These are phyloP conservation scores for Calliphora vomitoria DNA, from an alignment of 2,888 invertebrate genomes.

Conservation along the genomic window DNA sequence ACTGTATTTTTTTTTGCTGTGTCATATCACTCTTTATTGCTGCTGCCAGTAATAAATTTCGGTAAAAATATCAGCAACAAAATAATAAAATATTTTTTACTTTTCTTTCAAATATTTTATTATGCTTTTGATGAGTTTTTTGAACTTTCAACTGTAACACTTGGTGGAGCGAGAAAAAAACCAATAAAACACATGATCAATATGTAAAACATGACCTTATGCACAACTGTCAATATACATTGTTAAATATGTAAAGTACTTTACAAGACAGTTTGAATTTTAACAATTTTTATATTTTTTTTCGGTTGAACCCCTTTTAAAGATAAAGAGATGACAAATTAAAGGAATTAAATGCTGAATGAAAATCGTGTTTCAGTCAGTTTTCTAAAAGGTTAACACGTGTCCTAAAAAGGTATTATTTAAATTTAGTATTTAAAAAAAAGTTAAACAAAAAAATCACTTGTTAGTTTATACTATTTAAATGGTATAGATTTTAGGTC, in stretches of 20 bases:
- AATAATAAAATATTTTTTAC: background rate
- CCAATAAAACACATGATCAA: constrained; percentile 44
- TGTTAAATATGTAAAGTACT: background rate
- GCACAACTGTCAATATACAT: constrained; percentile 38
- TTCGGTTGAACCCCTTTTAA: constrained; percentile 26
- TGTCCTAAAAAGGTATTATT: constrained; percentile 62
- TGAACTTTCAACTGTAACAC: constrained; percentile 61
- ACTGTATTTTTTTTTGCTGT: constrained; percentile 6
- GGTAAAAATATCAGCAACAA: constrained; percentile 6
- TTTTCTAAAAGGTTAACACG: constrained; percentile 70
- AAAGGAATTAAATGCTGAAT: constrained; percentile 6
- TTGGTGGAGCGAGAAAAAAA: background rate
- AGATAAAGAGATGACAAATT: constrained; percentile 1
- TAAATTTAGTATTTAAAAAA: constrained; percentile 26
- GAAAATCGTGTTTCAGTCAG: constrained; percentile 67
- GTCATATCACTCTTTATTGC: background rate
- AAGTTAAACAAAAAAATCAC: constrained; percentile 45
- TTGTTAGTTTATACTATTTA: constrained; percentile 41
- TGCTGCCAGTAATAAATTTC: constrained; percentile 52
- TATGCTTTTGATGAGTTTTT: constrained; percentile 64
- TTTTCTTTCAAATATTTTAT: background rate
- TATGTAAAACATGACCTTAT: constrained; percentile 18
- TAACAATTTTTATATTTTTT: constrained; percentile 16
- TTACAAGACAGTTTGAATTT: constrained; percentile 40
- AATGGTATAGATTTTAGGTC: constrained; percentile 15